These are phyloP conservation scores for Drosophila anomalata DNA, from an alignment of 2,888 invertebrate species.

Conservation along the genomic window DNA sequence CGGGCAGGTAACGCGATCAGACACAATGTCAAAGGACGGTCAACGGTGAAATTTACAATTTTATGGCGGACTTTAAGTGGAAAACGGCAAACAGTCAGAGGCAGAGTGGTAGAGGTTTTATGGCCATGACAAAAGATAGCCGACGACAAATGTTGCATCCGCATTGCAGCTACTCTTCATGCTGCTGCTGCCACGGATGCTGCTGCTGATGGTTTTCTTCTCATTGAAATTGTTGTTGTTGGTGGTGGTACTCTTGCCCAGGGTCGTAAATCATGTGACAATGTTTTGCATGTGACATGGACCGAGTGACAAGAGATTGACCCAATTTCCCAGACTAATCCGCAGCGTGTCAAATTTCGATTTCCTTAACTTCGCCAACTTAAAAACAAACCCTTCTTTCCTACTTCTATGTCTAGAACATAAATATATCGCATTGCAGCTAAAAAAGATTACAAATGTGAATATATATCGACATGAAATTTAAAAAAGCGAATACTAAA, in stretches of 20 bases:
- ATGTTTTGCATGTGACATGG: slow-evolving; percentile 68
- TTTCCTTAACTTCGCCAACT: slow-evolving; percentile 13
- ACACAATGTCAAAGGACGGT: slow-evolving; percentile 65
- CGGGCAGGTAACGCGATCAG: slow-evolving; percentile 15
- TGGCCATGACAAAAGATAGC: slow-evolving; percentile 57
- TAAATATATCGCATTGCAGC: background rate
- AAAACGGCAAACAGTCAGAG: slow-evolving; percentile 53
- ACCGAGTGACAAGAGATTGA: slow-evolving; percentile 40
- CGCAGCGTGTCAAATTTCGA: slow-evolving; percentile 40
- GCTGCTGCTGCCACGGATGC: slow-evolving; percentile 13
- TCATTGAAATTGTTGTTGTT: slow-evolving; percentile 26
- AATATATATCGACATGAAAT: background rate
- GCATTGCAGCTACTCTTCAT: slow-evolving; percentile 42
- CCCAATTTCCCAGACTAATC: slow-evolving; percentile 47
- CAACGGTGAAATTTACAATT: slow-evolving; percentile 64
- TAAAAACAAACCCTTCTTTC: slow-evolving; percentile 20
- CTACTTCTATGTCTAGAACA: background rate
- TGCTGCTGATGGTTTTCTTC: slow-evolving; percentile 8
- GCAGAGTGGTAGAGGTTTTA: slow-evolving; percentile 34
- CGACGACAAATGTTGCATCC: slow-evolving; percentile 51
- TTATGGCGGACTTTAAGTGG: slow-evolving; percentile 69
- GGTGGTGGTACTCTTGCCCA: slow-evolving; percentile 41
- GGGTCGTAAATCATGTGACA: slow-evolving; percentile 64
- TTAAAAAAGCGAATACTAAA: background rate
- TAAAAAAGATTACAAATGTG: background rate